Base-by-base conservation (phyloP, 2,797 vertebrate species). In the Notoglanidium macrostoma region DNA sequence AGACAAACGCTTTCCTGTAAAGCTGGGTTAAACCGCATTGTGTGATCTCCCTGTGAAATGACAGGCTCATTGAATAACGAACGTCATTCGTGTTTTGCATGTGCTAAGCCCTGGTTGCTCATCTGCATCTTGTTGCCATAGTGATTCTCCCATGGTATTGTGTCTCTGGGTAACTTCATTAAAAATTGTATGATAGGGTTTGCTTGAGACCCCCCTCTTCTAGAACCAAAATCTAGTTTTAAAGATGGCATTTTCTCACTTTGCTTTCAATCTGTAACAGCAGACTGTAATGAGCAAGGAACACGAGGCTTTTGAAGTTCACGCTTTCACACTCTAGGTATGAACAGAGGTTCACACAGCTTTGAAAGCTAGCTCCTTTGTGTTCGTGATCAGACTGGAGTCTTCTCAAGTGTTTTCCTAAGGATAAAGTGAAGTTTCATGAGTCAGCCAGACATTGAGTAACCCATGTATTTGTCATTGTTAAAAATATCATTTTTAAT, bases 61-160 rank as follows among this genome's bases (percentile, higher is more conserved):
- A 85, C 68, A 65, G 65, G 51, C 84, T 86, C 84, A 83, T n/a
- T 83, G 70, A 88, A 88, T 61, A 68, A 83, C n/a, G 72, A 68
- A n/a, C 70, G 32, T 68, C 57, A n/a, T 26, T 74, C 4, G 10
- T 65, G 82, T 74, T 89, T 87, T 89, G 85, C 82, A 89, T 81
- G 76, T 59, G 55, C 82, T 80, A 73, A 73, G 57, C 59, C 61
- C 57, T 63, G 19, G 44, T 84, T 80, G 40, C 74, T 79, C 68
- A 85, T 87, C 76, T 89, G 88, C 85, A 87, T 87, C 82, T 68
- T 82, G 88, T 89, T 85, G 76, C 76, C 85, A 89, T 87, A 89
- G 88, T 57, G 82, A 89, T 82, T 74, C 35, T 54, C n/a, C 57
- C 32, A 19, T 54, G 46, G 55, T 86, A 55, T 89, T 86, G 78